A percentile compares a stretch with the other conserved stretches of the same genome.
These are phyloP conservation scores for Psittacula cyanocephala DNA, from an alignment of 2,113 vertebrate species.

Conservation along the genomic window DNA sequence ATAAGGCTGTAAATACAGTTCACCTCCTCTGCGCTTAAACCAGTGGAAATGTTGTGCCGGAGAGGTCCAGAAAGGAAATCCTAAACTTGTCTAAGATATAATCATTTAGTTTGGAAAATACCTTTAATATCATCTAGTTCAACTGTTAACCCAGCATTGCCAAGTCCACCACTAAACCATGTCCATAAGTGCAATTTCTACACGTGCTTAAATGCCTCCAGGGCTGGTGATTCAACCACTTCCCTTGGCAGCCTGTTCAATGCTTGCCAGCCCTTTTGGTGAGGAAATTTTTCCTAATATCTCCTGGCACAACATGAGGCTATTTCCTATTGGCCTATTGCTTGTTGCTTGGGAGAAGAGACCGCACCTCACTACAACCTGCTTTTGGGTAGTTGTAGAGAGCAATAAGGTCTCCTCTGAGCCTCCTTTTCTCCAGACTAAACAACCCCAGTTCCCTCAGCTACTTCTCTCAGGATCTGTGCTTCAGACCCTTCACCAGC, in stretches of 20 bases:
- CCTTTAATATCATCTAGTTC: background rate
- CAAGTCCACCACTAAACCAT: background rate
- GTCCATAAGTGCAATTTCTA: background rate
- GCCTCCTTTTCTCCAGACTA: background rate
- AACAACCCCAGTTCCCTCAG: background rate
- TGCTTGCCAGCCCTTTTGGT: background rate
- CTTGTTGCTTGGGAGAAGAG: background rate
- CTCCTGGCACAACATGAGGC: background rate
- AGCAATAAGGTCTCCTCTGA: background rate
- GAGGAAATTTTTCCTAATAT: background rate
- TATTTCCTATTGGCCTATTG: background rate
- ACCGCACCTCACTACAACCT: background rate
- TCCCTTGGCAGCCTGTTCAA: background rate
- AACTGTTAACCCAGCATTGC: background rate
- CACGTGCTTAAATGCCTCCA: background rate
- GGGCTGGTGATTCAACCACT: background rate
- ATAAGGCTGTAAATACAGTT: background rate
- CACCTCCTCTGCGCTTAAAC: background rate
- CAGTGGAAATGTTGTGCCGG: background rate
- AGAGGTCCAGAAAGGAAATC: background rate
- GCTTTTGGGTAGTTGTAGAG: background rate
- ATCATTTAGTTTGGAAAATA: background rate
- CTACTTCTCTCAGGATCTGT: background rate
- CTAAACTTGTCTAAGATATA: background rate
- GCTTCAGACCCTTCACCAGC: background rate